phyloP scores from a whole-genome alignment of 2,888 invertebrate species.

The Cylindroiulus punctatus region DNA sequence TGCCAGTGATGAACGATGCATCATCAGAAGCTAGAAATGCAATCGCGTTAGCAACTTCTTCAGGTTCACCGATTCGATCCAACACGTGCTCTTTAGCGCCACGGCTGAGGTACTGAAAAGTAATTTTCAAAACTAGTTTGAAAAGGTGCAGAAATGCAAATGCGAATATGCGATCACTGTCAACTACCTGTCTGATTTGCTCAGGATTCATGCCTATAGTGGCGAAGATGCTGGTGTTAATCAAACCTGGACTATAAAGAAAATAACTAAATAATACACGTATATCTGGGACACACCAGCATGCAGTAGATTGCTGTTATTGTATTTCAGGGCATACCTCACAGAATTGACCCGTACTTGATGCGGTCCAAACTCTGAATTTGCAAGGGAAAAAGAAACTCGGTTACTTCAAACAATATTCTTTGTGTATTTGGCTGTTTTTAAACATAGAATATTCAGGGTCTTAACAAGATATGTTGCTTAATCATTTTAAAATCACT shows the following conservation, averaged over 20 bases:
- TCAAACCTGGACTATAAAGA: constrained; percentile 18
- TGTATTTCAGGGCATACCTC: constrained; percentile 6
- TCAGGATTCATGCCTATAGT: background rate
- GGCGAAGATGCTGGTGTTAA: constrained; percentile 23
- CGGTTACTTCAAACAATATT: too few species aligned
- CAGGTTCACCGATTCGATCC: constrained; percentile 48
- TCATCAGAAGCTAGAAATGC: constrained; percentile 53
- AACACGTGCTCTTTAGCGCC: background rate
- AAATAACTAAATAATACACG: background rate
- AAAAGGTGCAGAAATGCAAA: too few species aligned
- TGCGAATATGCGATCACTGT: background rate
- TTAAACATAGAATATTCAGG: too few species aligned
- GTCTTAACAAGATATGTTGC: too few species aligned
- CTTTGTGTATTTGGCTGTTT: too few species aligned
- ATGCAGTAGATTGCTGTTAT: too few species aligned
- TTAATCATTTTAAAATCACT: too few species aligned
- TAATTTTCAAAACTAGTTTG: too few species aligned
- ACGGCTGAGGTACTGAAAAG: constrained; percentile 22
- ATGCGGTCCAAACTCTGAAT: constrained; percentile 46
- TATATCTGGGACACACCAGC: too few species aligned
- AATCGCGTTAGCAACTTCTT: constrained; percentile 39
- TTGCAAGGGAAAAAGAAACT: background rate
- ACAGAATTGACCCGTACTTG: constrained; percentile 49
- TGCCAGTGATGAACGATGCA: constrained; percentile 52
- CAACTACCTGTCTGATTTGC: background rate